Evolutionary conservation across 1,140 invertebrate species (phyloP).

Genomic region (roundworm (Caenorhabditis elegans)): WBcel235 BX284602.5:4018001-4018500

Average conservation of each 20-base stretch:
- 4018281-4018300: neutral
- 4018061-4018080: no score
- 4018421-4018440: slow-evolving; percentile 11
- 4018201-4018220: neutral
- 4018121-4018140: neutral
- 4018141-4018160: neutral
- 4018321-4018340: neutral
- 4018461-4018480: neutral
- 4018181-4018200: neutral
- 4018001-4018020: no score
- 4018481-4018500: neutral
- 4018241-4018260: no score
- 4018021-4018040: neutral
- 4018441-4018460: neutral
- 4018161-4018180: slow-evolving; percentile 2
- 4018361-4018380: neutral
- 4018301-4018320: neutral
- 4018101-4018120: slow-evolving; percentile 4
- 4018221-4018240: neutral
- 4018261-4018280: no score
- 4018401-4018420: neutral
- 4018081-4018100: neutral
- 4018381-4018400: slow-evolving; percentile 18
- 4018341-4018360: neutral
- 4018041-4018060: neutral